A percentile compares a stretch with the other conserved stretches of the same genome.
Conservation (phyloP, 2,113 vertebrate genomes). For the Prunella fulvescens region DNA sequence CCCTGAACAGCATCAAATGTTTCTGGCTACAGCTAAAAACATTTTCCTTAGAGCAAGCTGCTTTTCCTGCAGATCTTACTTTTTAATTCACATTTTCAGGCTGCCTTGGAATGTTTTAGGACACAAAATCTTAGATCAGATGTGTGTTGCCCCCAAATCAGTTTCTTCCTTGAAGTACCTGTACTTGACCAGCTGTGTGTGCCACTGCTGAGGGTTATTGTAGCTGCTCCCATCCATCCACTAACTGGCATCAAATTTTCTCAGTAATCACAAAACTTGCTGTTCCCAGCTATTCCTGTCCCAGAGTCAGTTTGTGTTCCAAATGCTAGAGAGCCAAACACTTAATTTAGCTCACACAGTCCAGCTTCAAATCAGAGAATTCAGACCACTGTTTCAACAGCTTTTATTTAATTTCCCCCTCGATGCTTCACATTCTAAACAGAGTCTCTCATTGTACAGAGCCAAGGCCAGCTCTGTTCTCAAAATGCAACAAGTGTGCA, state of each 20-base stretch:
- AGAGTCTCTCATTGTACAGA: neutral
- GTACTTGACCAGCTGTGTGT: neutral
- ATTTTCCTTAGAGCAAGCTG: neutral
- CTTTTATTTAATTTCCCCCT: slow-evolving; percentile 71
- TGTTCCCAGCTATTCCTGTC: slow-evolving; percentile 46
- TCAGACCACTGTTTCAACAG: slow-evolving; percentile 69
- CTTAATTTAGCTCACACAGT: slow-evolving; percentile 19
- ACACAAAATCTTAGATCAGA: neutral
- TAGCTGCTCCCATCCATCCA: neutral
- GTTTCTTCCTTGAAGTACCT: neutral
- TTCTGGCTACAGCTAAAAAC: neutral
- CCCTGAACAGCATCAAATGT: neutral
- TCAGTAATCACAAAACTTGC: slow-evolving; percentile 35
- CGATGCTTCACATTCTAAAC: slow-evolving; percentile 50
- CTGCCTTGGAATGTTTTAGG: neutral
- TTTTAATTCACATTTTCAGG: neutral
- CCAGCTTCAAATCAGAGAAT: slow-evolving; percentile 58
- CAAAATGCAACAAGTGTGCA: slow-evolving; percentile 24
- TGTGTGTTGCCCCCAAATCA: neutral
- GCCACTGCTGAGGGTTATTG: neutral
- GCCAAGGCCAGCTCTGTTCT: slow-evolving; percentile 55
- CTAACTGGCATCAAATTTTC: slow-evolving; percentile 49
- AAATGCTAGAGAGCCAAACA: slow-evolving; percentile 13
- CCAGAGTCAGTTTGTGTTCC: slow-evolving; percentile 15
- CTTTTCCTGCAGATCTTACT: neutral